Evolutionary conservation across 2,113 vertebrate species (phyloP).

Genomic region (Tychaedon coryphoeus): DNA sequence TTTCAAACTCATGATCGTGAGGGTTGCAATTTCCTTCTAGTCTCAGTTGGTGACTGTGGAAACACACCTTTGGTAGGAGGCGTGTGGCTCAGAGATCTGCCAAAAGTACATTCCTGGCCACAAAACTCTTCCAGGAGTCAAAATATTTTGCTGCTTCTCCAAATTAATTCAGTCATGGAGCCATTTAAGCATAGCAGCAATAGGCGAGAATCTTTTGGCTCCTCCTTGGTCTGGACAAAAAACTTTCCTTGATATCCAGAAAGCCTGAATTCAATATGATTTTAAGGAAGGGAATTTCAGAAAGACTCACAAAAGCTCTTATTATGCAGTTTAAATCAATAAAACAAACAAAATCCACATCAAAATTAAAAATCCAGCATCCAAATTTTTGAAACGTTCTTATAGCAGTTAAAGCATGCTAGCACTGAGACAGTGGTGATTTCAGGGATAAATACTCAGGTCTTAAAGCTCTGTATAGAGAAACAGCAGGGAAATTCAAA

Average conservation of each 20-base stretch:
- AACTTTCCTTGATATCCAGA: neutral
- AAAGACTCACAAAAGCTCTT: neutral
- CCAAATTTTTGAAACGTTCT: neutral
- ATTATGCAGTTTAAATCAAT: neutral
- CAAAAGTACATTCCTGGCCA: neutral
- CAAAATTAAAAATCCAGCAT: neutral
- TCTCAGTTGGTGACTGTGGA: neutral
- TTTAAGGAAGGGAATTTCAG: neutral
- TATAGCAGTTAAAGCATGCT: neutral
- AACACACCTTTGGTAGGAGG: neutral
- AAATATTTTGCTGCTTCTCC: neutral
- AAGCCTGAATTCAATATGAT: neutral
- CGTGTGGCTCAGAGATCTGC: neutral
- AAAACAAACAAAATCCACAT: neutral
- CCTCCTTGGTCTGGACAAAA: neutral
- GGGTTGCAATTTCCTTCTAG: neutral
- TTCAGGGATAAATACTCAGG: neutral
- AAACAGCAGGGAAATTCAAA: neutral
- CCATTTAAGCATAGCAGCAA: neutral
- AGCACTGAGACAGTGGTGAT: neutral
- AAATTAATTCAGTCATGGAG: neutral
- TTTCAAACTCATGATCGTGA: fast-evolving
- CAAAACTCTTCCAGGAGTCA: neutral
- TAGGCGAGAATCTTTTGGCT: neutral
- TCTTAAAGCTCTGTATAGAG: neutral